phyloP scores from a whole-genome alignment of 2,113 vertebrate genomes.

The Heterochromis multidens region DNA sequence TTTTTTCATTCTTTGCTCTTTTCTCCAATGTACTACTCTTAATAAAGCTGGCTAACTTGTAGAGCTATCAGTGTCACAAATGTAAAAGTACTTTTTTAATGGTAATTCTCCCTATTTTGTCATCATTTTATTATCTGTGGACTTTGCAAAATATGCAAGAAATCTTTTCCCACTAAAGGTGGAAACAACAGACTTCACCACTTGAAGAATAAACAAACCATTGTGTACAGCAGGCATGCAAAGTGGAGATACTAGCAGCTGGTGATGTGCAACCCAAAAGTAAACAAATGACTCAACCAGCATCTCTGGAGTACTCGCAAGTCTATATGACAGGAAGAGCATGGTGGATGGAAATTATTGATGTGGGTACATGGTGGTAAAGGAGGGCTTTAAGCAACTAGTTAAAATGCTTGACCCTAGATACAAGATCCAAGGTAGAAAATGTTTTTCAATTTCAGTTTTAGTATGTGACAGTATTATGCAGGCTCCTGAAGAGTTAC shows the following conservation, averaged over 20 bases:
- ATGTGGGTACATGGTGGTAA: background rate
- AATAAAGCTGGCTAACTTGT: background rate
- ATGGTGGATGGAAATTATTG: background rate
- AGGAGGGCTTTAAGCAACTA: background rate
- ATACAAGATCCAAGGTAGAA: background rate
- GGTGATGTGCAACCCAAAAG: background rate
- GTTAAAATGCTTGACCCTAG: background rate
- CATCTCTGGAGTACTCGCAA: background rate
- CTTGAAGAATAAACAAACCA: background rate
- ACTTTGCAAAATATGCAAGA: background rate
- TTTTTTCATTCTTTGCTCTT: background rate
- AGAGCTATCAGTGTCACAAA: background rate
- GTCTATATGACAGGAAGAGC: background rate
- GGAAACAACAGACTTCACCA: background rate
- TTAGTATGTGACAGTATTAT: background rate
- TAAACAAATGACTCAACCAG: background rate
- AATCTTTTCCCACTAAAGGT: background rate
- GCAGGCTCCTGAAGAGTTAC: no score
- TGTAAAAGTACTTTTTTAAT: background rate
- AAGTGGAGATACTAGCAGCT: background rate
- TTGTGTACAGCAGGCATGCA: background rate
- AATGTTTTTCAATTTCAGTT: background rate
- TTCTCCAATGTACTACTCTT: background rate
- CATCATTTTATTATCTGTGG: background rate
- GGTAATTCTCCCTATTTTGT: background rate